Percentiles rank a stretch among this genome's conserved stretches.
Evolutionary conservation across 2,797 vertebrate species (phyloP).

Genomic region (Parauchenoglanis ngamensis): DNA sequence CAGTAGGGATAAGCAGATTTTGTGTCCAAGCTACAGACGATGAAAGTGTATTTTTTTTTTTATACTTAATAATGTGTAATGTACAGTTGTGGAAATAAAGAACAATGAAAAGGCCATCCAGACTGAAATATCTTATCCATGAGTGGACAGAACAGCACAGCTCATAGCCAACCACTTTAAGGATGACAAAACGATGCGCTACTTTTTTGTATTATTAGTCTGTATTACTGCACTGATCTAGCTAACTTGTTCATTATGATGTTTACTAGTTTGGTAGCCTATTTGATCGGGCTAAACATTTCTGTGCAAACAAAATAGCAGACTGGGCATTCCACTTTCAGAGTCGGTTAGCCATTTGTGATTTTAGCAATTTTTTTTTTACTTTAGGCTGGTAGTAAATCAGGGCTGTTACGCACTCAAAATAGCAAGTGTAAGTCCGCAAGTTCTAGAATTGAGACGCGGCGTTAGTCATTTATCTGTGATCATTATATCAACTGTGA

Average conservation of each 20-base stretch:
- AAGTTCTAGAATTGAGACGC: no score
- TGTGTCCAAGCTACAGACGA: not conserved
- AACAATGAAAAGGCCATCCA: not conserved
- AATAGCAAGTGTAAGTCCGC: no score
- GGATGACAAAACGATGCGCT: not conserved
- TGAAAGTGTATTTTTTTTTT: no score
- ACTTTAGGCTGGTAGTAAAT: not conserved
- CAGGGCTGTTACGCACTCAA: not conserved
- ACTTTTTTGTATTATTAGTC: not conserved
- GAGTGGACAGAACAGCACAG: not conserved
- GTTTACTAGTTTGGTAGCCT: not conserved
- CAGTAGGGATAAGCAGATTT: not conserved
- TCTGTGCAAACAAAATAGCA: not conserved
- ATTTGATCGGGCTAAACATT: not conserved
- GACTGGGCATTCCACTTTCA: not conserved
- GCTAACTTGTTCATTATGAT: not conserved
- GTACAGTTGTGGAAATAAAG: not conserved
- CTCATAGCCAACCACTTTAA: not conserved
- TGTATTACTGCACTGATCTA: not conserved
- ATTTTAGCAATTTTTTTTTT: not conserved
- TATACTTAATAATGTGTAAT: not conserved
- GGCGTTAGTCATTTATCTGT: constrained; percentile 1
- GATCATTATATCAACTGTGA: not conserved
- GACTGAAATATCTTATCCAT: not conserved
- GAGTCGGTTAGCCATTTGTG: not conserved